Evolutionary conservation across 2,113 vertebrate genomes (phyloP).

Genomic region (Aramus guarauna): DNA sequence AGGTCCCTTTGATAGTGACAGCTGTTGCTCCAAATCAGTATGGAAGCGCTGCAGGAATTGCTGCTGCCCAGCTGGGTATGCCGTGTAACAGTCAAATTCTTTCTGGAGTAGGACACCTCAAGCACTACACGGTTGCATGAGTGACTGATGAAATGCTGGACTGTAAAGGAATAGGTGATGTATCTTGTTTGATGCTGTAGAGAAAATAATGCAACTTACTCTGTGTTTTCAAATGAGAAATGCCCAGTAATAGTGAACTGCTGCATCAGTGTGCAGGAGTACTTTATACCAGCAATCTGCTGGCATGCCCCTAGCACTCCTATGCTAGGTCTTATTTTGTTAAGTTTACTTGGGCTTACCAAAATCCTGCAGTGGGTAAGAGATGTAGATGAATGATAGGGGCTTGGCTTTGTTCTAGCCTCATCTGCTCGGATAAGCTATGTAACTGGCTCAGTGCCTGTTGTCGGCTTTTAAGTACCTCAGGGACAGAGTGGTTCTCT

Average conservation of each 20-base stretch:
- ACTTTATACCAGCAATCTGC: neutral
- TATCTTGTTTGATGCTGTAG: neutral
- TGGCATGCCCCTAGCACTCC: neutral
- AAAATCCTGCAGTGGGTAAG: neutral
- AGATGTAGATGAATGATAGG: neutral
- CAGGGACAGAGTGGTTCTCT: neutral
- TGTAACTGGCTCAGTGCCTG: accelerated
- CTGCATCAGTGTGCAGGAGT: neutral
- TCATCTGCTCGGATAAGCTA: neutral
- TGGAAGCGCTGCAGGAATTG: neutral
- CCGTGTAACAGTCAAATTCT: neutral
- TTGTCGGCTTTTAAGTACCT: neutral
- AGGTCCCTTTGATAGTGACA: neutral
- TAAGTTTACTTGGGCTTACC: too few relatives aligned
- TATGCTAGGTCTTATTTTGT: neutral
- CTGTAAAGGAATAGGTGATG: neutral
- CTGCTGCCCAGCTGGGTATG: neutral
- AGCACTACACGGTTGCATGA: accelerated
- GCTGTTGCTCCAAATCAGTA: neutral
- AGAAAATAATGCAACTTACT: neutral
- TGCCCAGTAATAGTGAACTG: neutral
- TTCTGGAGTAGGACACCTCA: neutral
- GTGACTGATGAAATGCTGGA: neutral
- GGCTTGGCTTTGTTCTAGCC: neutral
- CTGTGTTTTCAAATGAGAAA: neutral